Evolutionary conservation across 2,797 vertebrate genomes (phyloP).

Genomic region (Galago senegalensis): DNA sequence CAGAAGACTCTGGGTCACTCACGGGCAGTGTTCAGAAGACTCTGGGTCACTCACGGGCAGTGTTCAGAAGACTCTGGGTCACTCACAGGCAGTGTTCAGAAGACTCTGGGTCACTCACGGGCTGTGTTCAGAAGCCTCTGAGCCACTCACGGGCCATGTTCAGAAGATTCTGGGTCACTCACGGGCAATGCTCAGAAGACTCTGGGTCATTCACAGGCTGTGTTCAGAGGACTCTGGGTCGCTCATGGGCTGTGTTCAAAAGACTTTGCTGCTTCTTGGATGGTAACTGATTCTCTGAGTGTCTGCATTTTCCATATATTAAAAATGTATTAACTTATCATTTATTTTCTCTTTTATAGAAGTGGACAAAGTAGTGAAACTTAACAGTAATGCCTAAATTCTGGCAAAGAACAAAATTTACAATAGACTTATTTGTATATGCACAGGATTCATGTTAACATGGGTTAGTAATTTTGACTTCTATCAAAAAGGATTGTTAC

Average conservation of each 20-base stretch:
- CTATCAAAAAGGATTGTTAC: not conserved
- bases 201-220: too few species aligned
- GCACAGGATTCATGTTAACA: not conserved
- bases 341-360: constrained; percentile 26
- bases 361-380: not conserved
- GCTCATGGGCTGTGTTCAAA: not conserved
- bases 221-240: not conserved
- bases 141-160: too few species aligned
- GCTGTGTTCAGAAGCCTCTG: too few species aligned
- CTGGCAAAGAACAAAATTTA: not conserved
- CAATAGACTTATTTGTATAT: not conserved
- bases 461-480: constrained; percentile 31
- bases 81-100: too few species aligned
- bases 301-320: not conserved
- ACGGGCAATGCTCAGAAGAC: too few species aligned
- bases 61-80: not conserved
- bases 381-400: not conserved
- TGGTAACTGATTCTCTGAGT: not conserved
- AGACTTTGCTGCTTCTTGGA: not conserved
- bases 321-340: constrained; percentile 33
- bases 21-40: too few species aligned
- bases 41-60: not conserved
- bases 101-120: too few species aligned
- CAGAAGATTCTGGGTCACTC: too few species aligned
- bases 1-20: too few species aligned